Evolutionary conservation across 1,140 invertebrate species (phyloP).

Genomic region (Carposina sasakii): DNA sequence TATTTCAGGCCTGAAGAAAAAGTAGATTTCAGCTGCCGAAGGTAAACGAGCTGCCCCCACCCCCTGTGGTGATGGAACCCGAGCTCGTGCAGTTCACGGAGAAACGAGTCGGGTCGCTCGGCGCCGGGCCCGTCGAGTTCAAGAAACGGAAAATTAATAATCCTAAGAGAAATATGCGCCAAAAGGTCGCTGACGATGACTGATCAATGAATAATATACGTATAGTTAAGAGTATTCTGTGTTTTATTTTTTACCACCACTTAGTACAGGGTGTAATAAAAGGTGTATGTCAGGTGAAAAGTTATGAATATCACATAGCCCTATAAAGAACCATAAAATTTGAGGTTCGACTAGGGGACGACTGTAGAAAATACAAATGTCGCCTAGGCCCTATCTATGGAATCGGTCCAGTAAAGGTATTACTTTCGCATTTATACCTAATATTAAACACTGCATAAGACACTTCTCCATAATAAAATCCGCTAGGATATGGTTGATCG

Average conservation of each 20-base stretch:
- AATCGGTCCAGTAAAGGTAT: too few species aligned
- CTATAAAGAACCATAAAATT: too few species aligned
- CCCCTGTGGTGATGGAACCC: slow-evolving; percentile 46
- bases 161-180: slow-evolving; percentile 72
- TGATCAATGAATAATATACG: slow-evolving; percentile 45
- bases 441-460: too few species aligned
- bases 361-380: too few species aligned
- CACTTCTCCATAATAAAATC: too few species aligned
- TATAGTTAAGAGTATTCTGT: slow-evolving; percentile 8
- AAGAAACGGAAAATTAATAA: slow-evolving; percentile 78
- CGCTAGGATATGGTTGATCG: too few species aligned
- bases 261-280: not conserved
- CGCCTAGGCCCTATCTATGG: too few species aligned
- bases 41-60: slow-evolving; percentile 35
- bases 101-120: slow-evolving; percentile 49
- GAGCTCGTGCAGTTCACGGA: slow-evolving; percentile 52
- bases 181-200: slow-evolving; percentile 76
- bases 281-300: too few species aligned
- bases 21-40: slow-evolving; percentile 55
- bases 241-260: not conserved
- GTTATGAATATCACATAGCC: too few species aligned
- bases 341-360: too few species aligned
- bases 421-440: too few species aligned
- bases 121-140: slow-evolving; percentile 69
- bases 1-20: slow-evolving; percentile 30